These are phyloP conservation scores for Leptobrachium ailaonicum DNA, from an alignment of 2,113 vertebrate species.

Conservation along the genomic window DNA sequence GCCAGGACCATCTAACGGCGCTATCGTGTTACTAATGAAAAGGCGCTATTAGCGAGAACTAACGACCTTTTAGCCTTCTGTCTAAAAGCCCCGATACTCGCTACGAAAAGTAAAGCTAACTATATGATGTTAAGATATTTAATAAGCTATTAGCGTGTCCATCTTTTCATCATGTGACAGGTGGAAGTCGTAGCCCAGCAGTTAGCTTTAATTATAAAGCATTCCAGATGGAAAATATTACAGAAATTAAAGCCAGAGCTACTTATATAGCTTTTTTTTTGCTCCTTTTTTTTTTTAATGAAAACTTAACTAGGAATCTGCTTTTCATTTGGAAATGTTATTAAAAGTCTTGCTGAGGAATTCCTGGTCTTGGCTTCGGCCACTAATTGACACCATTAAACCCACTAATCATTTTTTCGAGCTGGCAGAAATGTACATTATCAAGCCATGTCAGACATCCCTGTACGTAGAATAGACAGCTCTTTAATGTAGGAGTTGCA, in stretches of 20 bases:
- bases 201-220: constrained; percentile 99
- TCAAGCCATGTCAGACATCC: constrained; percentile 81
- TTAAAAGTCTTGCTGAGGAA: constrained; percentile 98
- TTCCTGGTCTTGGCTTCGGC: constrained; percentile 87
- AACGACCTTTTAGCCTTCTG: constrained; percentile 72
- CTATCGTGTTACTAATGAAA: constrained; percentile 66
- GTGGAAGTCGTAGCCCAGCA: constrained; percentile 97
- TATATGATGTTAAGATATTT: constrained; percentile 75
- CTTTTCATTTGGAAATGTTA: constrained; percentile 99
- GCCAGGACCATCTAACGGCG: not conserved
- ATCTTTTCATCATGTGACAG: constrained; percentile 99
- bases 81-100: constrained; percentile 70
- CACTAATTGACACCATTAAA: constrained; percentile 99
- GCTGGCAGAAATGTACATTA: constrained; percentile 92
- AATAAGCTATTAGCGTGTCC: constrained; percentile 97
- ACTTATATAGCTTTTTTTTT: constrained; percentile 83
- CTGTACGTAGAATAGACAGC: constrained; percentile 80
- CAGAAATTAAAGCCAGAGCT: constrained; percentile 98
- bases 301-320: constrained; percentile 94
- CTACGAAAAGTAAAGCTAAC: constrained; percentile 67
- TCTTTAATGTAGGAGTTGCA: constrained; percentile 49
- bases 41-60: constrained; percentile 68
- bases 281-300: constrained; percentile 74
- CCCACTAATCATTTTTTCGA: constrained; percentile 97
- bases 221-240: constrained; percentile 96